phyloP scores from a whole-genome alignment of 2,888 invertebrate species.

The Pemphredon lugubris region DNA sequence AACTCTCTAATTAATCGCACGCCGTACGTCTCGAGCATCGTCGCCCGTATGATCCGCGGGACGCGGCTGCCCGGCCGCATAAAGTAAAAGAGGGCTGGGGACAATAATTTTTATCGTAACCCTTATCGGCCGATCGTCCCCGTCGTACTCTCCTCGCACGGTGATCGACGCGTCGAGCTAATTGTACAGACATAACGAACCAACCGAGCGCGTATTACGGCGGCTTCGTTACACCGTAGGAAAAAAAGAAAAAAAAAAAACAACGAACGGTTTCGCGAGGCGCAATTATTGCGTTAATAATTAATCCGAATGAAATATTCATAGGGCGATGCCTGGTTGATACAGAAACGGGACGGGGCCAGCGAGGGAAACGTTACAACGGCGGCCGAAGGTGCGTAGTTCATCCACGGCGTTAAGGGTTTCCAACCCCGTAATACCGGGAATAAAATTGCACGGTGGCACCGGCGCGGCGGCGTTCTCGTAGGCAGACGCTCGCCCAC shows the following conservation, averaged over 20 bases:
- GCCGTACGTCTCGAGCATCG: neutral
- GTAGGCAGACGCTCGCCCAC: slow-evolving; percentile 40
- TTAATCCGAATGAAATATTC: slow-evolving; percentile 58
- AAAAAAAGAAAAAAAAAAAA: slow-evolving; percentile 38
- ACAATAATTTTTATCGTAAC: slow-evolving; percentile 40
- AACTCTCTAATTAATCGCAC: neutral
- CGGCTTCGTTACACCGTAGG: slow-evolving; percentile 56
- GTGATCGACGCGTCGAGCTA: slow-evolving; percentile 29
- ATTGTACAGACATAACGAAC: slow-evolving; percentile 58
- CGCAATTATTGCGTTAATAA: slow-evolving; percentile 61
- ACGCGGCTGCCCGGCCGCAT: no score
- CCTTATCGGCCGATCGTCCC: slow-evolving; percentile 49
- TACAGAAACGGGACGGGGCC: neutral
- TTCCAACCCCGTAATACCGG: slow-evolving; percentile 15
- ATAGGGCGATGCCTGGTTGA: slow-evolving; percentile 42
- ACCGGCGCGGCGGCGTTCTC: slow-evolving; percentile 5
- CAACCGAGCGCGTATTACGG: slow-evolving; percentile 19
- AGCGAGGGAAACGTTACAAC: slow-evolving; percentile 5
- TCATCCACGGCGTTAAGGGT: neutral
- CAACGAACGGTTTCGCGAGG: slow-evolving; percentile 38
- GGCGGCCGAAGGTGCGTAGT: slow-evolving; percentile 2
- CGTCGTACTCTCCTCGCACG: slow-evolving; percentile 13
- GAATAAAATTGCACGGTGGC: slow-evolving; percentile 40
- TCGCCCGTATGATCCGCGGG: no score
- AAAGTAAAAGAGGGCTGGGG: no score